Percentiles rank a stretch among this genome's conserved stretches.
Conservation (phyloP, 2,888 invertebrate species). For the Belgica antarctica region DNA sequence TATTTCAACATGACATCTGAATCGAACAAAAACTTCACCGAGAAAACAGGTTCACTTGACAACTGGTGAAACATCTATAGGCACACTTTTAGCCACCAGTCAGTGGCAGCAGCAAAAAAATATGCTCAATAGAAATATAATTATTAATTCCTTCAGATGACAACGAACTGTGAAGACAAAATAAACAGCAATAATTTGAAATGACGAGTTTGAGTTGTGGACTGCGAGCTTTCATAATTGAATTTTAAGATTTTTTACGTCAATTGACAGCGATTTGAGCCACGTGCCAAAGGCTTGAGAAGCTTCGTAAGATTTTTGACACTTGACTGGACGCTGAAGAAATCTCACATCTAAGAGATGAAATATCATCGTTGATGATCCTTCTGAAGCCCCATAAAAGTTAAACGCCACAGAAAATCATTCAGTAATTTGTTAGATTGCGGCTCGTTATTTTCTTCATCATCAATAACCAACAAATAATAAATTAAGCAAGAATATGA, state of each 20-base stretch:
- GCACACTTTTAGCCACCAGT: background rate
- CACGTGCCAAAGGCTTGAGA: slow-evolving; percentile 34
- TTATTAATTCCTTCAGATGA: slow-evolving; percentile 32
- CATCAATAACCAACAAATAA: slow-evolving; percentile 34
- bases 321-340: background rate
- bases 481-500: slow-evolving; percentile 37
- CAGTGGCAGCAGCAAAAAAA: background rate
- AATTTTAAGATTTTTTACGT: slow-evolving; percentile 12
- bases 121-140: slow-evolving; percentile 1
- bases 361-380: too few species aligned
- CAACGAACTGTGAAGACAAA: slow-evolving; percentile 1
- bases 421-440: slow-evolving; percentile 38
- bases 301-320: background rate
- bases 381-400: too few species aligned
- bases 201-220: slow-evolving; percentile 21
- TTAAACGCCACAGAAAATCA: background rate
- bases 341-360: background rate
- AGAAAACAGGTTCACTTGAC: background rate
- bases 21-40: background rate
- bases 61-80: slow-evolving; percentile 23
- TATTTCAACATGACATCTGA: background rate
- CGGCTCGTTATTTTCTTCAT: slow-evolving; percentile 13
- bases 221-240: slow-evolving; percentile 19
- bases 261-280: slow-evolving; percentile 25
- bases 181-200: slow-evolving; percentile 32